A percentile compares a stretch with the other conserved stretches of the same genome.
Conservation (phyloP, 30 jellyfish, hydroid and myxozoan species). For the Hydractinia symbiolongicarpus region DNA sequence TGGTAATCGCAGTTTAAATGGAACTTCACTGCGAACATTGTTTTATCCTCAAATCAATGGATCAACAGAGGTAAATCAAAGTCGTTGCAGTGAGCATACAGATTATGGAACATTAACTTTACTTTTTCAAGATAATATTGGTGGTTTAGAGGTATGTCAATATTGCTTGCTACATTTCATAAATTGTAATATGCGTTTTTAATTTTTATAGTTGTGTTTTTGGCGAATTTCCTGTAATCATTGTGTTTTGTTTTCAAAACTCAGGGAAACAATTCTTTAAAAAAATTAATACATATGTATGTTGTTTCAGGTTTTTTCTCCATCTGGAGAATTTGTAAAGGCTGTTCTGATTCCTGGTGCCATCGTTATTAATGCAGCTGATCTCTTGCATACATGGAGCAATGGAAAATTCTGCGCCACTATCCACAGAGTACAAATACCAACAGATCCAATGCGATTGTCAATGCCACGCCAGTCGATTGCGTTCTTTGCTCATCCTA, state of each 20-base stretch:
- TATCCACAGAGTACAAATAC: constrained; percentile 1
- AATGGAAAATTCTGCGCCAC: constrained; percentile 21
- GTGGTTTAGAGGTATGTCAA: constrained; percentile 35
- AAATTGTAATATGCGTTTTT: not conserved
- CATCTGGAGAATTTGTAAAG: constrained; percentile 27
- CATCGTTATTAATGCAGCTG: constrained; percentile 28
- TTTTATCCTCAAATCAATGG: constrained; percentile 17
- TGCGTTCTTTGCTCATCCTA: constrained; percentile 32
- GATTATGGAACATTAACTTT: constrained; percentile 38
- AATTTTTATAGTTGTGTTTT: not conserved
- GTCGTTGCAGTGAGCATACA: constrained; percentile 40
- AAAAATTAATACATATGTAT: not conserved
- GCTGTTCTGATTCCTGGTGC: constrained; percentile 37
- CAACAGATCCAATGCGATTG: not conserved
- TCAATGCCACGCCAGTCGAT: constrained; percentile 18
- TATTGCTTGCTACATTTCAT: not conserved
- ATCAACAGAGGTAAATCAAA: not conserved
- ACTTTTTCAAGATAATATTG: constrained; percentile 30
- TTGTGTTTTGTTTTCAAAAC: not conserved
- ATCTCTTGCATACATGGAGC: constrained; percentile 18
- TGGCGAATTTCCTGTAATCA: not conserved
- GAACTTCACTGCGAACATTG: constrained; percentile 25
- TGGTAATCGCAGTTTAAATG: constrained; percentile 18
- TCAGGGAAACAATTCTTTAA: not conserved
- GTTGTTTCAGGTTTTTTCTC: constrained; percentile 19